Conservation (phyloP, 2,797 vertebrate species). For the Chrysocyon brachyurus region DNA sequence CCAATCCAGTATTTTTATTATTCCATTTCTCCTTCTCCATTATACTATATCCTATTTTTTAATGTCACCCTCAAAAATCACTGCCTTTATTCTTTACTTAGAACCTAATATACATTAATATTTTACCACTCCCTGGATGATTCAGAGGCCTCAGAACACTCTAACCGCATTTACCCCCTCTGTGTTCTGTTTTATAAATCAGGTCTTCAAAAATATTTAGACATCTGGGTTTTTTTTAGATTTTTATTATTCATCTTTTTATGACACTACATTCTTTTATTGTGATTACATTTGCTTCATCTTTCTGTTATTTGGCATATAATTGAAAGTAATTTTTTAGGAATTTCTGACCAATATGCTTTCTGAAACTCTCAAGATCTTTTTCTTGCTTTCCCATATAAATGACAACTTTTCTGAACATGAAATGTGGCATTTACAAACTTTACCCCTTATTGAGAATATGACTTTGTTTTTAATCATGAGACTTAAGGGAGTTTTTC, state of each 20-base stretch:
- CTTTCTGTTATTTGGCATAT: neutral
- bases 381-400: neutral
- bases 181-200: neutral
- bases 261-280: neutral
- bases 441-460: neutral
- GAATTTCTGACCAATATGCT: constrained; percentile 5
- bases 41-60: neutral
- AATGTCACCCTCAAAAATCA: neutral
- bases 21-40: neutral
- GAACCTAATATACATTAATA: neutral
- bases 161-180: neutral
- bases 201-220: constrained; percentile 27
- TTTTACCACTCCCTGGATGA: neutral
- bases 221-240: neutral
- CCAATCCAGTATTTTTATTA: neutral
- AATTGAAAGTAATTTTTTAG: constrained; percentile 23
- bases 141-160: neutral
- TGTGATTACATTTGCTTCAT: constrained; percentile 7
- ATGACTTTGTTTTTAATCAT: constrained; percentile 24
- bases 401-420: constrained; percentile 1
- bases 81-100: constrained; percentile 3
- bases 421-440: constrained; percentile 7
- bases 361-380: neutral
- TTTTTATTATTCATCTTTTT: constrained; percentile 2
- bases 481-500: neutral